Evolutionary conservation across 2,797 vertebrate genomes (phyloP).

Genomic region (Bufotes viridis): DNA sequence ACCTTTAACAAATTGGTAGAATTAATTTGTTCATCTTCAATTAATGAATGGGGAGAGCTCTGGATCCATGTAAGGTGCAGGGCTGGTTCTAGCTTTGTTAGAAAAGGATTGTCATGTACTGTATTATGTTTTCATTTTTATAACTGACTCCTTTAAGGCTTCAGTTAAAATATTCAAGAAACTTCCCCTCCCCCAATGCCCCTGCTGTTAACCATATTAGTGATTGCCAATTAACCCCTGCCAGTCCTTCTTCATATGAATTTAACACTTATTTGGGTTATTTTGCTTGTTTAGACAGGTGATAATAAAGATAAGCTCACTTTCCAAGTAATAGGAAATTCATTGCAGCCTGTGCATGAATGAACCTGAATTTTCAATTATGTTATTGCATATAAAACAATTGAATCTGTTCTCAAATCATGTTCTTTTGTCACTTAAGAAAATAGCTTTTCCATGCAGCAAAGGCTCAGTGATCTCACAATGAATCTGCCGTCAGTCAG

Average conservation of each 20-base stretch:
- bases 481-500: slow-evolving; percentile 50
- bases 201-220: background rate
- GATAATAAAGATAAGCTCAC: slow-evolving; percentile 35
- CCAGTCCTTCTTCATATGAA: background rate
- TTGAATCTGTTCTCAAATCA: slow-evolving; percentile 57
- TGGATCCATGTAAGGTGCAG: too few relatives aligned
- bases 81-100: too few relatives aligned
- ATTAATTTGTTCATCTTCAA: too few relatives aligned
- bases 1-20: too few relatives aligned
- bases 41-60: too few relatives aligned
- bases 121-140: too few relatives aligned
- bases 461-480: slow-evolving; percentile 43
- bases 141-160: too few relatives aligned
- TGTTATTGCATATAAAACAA: slow-evolving; percentile 63
- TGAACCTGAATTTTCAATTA: slow-evolving; percentile 56
- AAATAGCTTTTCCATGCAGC: slow-evolving; percentile 57
- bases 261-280: slow-evolving; percentile 21
- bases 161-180: background rate
- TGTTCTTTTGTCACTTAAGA: slow-evolving; percentile 61
- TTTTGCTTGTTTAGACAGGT: slow-evolving; percentile 34
- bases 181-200: background rate
- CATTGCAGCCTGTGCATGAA: slow-evolving; percentile 47
- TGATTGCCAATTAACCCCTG: slow-evolving; percentile 19
- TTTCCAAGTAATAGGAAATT: slow-evolving; percentile 54
- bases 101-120: too few relatives aligned